A percentile compares a stretch with the other conserved stretches of the same genome.
phyloP scores from a whole-genome alignment of 2,888 invertebrate genomes.

The Drosophila glabriapex region DNA sequence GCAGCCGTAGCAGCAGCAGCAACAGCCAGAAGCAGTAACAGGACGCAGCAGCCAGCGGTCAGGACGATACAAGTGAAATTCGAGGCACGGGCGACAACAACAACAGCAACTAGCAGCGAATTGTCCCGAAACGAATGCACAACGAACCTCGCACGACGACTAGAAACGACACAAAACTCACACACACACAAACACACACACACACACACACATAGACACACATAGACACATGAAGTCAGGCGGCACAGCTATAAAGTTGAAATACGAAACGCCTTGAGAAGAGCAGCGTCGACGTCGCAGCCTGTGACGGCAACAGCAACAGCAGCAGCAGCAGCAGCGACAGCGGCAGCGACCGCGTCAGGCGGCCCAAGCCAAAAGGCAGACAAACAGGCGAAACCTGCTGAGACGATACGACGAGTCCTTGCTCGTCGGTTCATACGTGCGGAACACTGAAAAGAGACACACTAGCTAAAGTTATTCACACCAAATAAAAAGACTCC shows the following conservation, averaged over 20 bases:
- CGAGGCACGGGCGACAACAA: constrained; percentile 63
- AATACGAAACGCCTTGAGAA: constrained; percentile 80
- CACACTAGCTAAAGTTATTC: constrained; percentile 52
- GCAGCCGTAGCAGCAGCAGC: constrained; percentile 35
- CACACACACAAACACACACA: constrained; percentile 29
- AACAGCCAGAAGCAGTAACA: constrained; percentile 62
- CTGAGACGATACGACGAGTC: constrained; percentile 84
- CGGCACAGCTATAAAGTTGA: constrained; percentile 70
- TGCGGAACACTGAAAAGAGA: constrained; percentile 76
- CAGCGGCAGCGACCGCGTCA: constrained; percentile 53
- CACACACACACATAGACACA: constrained; percentile 23
- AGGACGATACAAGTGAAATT: constrained; percentile 68
- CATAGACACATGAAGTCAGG: constrained; percentile 31
- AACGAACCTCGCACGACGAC: constrained; percentile 62
- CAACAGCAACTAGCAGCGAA: constrained; percentile 38
- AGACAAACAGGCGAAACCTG: constrained; percentile 84
- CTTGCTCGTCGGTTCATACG: constrained; percentile 84
- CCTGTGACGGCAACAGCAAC: constrained; percentile 44
- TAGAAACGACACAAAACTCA: constrained; percentile 41
- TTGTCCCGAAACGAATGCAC: constrained; percentile 67
- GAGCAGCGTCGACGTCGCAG: constrained; percentile 54
- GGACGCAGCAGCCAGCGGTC: constrained; percentile 68
- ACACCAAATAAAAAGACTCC: constrained; percentile 50
- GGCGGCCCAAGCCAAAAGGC: constrained; percentile 80
- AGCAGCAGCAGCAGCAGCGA: constrained; percentile 34